phyloP scores from a whole-genome alignment of 1,140 invertebrate species.

The Drosophila kanapiae region DNA sequence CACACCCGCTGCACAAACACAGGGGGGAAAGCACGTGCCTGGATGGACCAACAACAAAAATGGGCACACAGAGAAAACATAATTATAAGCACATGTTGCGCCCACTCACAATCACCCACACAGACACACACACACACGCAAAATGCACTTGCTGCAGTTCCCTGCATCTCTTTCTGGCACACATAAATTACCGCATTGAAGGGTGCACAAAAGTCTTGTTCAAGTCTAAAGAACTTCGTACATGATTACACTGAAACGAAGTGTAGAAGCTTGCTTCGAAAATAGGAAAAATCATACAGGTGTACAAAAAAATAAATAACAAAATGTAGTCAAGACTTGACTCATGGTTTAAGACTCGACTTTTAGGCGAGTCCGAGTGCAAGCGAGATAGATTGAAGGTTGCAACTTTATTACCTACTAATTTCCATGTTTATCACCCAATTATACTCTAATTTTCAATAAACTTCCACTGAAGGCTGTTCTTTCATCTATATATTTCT shows the following conservation, averaged over 20 bases:
- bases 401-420: too few relatives aligned
- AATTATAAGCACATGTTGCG: constrained; percentile 80
- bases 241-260: constrained; percentile 22
- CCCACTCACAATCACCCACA: constrained; percentile 16
- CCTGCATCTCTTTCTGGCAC: constrained; percentile 23
- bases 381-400: too few relatives aligned
- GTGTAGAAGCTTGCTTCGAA: too few relatives aligned
- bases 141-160: constrained; percentile 45
- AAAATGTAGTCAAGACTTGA: too few relatives aligned
- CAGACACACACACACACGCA: constrained; percentile 11
- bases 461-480: too few relatives aligned
- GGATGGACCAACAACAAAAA: constrained; percentile 52
- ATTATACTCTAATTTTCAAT: too few relatives aligned
- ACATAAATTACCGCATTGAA: constrained; percentile 54
- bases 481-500: too few relatives aligned
- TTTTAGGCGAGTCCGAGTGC: too few relatives aligned
- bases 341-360: too few relatives aligned
- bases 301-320: too few relatives aligned
- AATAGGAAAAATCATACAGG: background rate
- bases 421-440: too few relatives aligned
- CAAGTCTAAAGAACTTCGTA: constrained; percentile 28
- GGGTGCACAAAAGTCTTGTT: constrained; percentile 46
- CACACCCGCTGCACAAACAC: constrained; percentile 16
- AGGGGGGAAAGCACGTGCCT: constrained; percentile 20
- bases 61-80: constrained; percentile 67